A percentile compares a stretch with the other conserved stretches of the same genome.
phyloP scores from a whole-genome alignment of 2,797 vertebrate genomes.

The Aselliscus stoliczkanus region DNA sequence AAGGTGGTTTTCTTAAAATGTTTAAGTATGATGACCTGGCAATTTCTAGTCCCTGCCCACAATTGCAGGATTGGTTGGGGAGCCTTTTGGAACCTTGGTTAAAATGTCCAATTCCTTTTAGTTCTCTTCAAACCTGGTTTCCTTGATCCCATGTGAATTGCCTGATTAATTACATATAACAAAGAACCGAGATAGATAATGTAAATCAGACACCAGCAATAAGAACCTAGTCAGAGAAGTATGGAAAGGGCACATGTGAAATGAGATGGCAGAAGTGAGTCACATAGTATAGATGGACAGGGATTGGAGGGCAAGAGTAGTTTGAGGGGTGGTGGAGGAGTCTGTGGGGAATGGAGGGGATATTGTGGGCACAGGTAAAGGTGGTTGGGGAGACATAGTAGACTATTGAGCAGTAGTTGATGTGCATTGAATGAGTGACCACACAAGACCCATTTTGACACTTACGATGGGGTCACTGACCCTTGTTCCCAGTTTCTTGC shows the following conservation, averaged over 20 bases:
- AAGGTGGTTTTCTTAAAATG: neutral
- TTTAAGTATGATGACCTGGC: neutral
- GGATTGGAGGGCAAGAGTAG: neutral
- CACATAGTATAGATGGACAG: neutral
- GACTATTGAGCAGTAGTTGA: neutral
- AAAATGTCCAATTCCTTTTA: neutral
- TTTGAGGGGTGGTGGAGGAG: neutral
- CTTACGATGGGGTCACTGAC: neutral
- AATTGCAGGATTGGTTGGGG: neutral
- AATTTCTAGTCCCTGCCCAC: neutral
- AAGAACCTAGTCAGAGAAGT: neutral
- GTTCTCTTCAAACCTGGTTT: neutral
- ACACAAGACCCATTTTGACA: neutral
- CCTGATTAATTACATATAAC: neutral
- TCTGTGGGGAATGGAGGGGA: neutral
- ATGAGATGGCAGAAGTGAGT: neutral
- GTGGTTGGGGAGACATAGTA: neutral
- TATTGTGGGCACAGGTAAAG: neutral
- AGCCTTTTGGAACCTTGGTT: neutral
- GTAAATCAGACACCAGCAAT: neutral
- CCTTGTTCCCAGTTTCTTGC: neutral
- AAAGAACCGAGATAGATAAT: neutral
- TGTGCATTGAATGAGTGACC: neutral
- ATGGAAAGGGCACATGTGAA: neutral
- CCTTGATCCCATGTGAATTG: neutral